A percentile compares a stretch with the other conserved stretches of the same genome.
phyloP scores from a whole-genome alignment of 2,797 vertebrate species.

The Alcedo quadribrachys region DNA sequence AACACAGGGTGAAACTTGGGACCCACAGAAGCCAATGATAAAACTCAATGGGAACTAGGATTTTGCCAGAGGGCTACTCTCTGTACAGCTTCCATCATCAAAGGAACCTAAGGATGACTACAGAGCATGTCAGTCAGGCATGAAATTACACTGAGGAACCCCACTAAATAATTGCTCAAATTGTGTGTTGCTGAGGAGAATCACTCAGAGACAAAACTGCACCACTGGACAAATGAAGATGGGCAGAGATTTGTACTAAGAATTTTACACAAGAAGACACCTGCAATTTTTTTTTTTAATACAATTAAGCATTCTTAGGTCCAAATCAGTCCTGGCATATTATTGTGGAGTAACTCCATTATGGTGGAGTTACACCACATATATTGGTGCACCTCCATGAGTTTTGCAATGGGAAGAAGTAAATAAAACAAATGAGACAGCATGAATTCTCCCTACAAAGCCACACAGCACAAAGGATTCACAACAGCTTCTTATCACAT shows the following conservation, averaged over 20 bases:
- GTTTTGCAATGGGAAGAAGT: not conserved
- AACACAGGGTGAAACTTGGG: not conserved
- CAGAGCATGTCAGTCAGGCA: constrained; percentile 26
- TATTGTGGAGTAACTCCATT: no score
- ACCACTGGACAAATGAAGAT: not conserved
- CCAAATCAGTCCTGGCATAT: not conserved
- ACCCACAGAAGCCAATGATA: not conserved
- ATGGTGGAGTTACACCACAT: not conserved
- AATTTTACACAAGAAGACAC: not conserved
- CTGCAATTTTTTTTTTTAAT: not conserved
- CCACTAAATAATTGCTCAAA: constrained; percentile 41
- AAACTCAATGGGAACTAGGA: not conserved
- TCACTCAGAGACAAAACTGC: not conserved
- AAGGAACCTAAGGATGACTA: constrained; percentile 27
- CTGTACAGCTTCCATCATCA: constrained; percentile 1
- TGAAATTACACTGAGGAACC: constrained; percentile 43
- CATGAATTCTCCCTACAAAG: not conserved
- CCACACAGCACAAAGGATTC: not conserved
- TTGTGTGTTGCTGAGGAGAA: not conserved
- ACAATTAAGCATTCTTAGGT: not conserved
- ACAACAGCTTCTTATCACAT: not conserved
- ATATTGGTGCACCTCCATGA: not conserved
- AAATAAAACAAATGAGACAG: not conserved
- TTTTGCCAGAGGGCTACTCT: not conserved
- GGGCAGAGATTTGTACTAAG: not conserved